A percentile compares a stretch with the other conserved stretches of the same genome.
These are phyloP conservation scores for Eueides isabella DNA, from an alignment of 1,140 invertebrate species.

Conservation along the genomic window DNA sequence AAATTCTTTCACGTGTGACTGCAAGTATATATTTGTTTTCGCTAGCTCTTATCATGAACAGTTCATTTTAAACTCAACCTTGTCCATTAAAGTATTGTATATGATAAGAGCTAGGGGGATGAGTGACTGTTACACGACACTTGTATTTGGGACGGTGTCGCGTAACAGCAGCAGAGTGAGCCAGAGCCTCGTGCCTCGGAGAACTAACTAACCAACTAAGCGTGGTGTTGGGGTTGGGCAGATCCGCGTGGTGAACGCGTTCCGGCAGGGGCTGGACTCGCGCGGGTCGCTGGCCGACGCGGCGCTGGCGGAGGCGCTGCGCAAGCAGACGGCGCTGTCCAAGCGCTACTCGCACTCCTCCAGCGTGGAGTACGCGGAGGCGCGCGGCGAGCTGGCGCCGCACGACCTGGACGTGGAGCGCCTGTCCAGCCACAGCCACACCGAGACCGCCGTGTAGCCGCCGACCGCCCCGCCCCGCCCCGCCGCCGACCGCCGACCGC, in stretches of 20 bases:
- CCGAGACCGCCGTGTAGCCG: conserved; percentile 94
- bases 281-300: conserved; percentile 95
- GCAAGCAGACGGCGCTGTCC: conserved; percentile 94
- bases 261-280: conserved; percentile 98
- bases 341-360: conserved; percentile 94
- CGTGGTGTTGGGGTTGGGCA: conserved; percentile 50
- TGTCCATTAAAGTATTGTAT: not conserved
- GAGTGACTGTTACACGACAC: not conserved
- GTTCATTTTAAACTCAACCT: not conserved
- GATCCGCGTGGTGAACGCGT: conserved; percentile 99
- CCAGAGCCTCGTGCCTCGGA: conserved; percentile 31
- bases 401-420: conserved; percentile 95
- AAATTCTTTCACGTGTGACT: conserved; percentile 28
- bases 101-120: conserved; percentile 13
- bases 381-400: conserved; percentile 92
- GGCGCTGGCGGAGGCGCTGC: conserved; percentile 93
- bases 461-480: conserved; percentile 40
- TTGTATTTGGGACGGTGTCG: not conserved
- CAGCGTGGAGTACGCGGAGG: conserved; percentile 93
- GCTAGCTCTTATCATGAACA: conserved; percentile 16
- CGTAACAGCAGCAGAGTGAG: conserved; percentile 20
- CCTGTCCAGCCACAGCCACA: conserved; percentile 95
- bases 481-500: conserved; percentile 22
- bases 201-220: conserved; percentile 24
- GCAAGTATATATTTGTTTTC: conserved; percentile 17